Percentiles rank a stretch among this genome's conserved stretches.
phyloP scores from a whole-genome alignment of 2,797 vertebrate genomes.

The Aplochiton taeniatus region DNA sequence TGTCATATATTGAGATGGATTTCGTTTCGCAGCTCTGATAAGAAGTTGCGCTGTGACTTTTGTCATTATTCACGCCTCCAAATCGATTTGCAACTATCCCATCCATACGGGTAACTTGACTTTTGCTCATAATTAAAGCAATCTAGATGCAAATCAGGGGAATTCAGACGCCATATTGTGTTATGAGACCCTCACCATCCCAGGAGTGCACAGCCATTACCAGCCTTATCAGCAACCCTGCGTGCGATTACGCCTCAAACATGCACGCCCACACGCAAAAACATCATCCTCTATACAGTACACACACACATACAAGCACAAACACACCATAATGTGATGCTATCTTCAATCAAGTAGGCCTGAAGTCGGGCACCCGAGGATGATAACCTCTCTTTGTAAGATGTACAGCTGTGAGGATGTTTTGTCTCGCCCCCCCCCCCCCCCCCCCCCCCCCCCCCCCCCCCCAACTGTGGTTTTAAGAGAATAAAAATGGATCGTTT shows the following conservation, averaged over 20 bases:
- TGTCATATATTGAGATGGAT: conserved; percentile 54
- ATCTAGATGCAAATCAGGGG: conserved; percentile 82
- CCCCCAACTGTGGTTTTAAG: too few species aligned
- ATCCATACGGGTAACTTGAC: conserved; percentile 76
- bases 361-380: conserved; percentile 1
- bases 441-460: too few species aligned
- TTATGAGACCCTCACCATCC: conserved; percentile 53
- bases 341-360: conserved; percentile 26
- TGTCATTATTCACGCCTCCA: conserved; percentile 77
- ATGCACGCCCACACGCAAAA: conserved; percentile 2
- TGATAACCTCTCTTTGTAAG: neutral
- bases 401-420: neutral
- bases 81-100: conserved; percentile 78
- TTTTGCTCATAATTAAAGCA: conserved; percentile 83
- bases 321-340: conserved; percentile 5
- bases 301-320: conserved; percentile 1
- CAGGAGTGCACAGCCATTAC: conserved; percentile 40
- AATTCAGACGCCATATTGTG: conserved; percentile 68
- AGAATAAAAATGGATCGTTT: too few species aligned
- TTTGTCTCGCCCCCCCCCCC: too few species aligned
- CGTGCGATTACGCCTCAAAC: conserved; percentile 16
- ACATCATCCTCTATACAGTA: neutral
- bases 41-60: conserved; percentile 67
- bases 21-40: conserved; percentile 59
- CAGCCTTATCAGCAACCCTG: conserved; percentile 33